phyloP scores from a whole-genome alignment of 2,113 vertebrate species.

The Piaya cayana region DNA sequence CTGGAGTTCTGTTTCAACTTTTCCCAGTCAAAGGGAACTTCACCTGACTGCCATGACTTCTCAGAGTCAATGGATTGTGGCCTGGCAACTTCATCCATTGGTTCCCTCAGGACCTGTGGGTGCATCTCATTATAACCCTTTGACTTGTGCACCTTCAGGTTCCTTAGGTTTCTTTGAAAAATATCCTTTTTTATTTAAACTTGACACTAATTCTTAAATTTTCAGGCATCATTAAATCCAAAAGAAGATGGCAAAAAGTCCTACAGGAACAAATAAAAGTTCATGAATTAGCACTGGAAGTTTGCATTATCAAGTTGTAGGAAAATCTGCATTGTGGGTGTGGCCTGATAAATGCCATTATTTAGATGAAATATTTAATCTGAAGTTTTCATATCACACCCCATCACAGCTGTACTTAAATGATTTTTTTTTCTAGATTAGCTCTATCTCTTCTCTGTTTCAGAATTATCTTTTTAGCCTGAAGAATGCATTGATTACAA shows the following conservation, averaged over 20 bases:
- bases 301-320: background rate
- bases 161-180: background rate
- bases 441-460: background rate
- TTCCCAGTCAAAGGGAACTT: too few relatives aligned
- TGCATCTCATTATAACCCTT: too few relatives aligned
- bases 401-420: background rate
- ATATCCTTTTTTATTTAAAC: background rate
- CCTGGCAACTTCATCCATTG: too few relatives aligned
- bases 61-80: too few relatives aligned
- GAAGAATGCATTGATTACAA: background rate
- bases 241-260: background rate
- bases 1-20: too few relatives aligned
- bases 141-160: too few relatives aligned
- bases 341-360: background rate
- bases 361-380: background rate
- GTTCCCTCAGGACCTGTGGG: too few relatives aligned
- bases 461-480: background rate
- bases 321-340: background rate
- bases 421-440: background rate
- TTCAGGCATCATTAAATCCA: background rate
- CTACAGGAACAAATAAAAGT: background rate
- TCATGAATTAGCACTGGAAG: background rate
- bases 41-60: too few relatives aligned
- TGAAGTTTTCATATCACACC: background rate
- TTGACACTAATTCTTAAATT: background rate